Conservation (phyloP, 2,113 vertebrate species). For the Alouatta palliata region DNA sequence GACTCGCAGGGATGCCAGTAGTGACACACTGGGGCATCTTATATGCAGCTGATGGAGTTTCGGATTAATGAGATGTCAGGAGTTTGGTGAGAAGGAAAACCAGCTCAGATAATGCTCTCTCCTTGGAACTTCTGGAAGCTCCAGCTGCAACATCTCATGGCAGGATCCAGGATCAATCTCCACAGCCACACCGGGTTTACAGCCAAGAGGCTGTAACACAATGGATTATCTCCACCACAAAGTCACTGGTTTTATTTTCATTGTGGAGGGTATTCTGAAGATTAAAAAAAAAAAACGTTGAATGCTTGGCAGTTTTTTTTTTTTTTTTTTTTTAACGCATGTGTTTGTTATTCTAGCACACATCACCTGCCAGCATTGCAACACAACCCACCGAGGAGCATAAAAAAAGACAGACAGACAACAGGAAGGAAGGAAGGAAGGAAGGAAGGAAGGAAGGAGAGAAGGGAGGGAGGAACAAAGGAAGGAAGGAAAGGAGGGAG, state of each 20-base stretch:
- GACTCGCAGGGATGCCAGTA: background rate
- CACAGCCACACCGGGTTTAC: background rate
- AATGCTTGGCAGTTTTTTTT: background rate
- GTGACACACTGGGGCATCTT: background rate
- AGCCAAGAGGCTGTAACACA: too few relatives aligned
- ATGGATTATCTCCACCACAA: background rate
- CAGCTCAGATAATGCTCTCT: background rate
- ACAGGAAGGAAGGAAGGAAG: too few relatives aligned
- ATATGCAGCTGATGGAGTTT: background rate
- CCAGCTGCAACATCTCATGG: background rate
- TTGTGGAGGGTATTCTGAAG: background rate
- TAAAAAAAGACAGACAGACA: background rate
- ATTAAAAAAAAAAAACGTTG: background rate
- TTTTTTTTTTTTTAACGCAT: background rate
- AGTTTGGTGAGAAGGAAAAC: background rate
- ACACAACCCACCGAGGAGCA: background rate
- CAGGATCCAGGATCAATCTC: background rate
- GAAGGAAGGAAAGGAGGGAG: too few relatives aligned
- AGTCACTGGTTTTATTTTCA: background rate
- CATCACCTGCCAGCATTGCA: background rate
- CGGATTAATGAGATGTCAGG: background rate
- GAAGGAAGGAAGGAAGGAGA: background rate
- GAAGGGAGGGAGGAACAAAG: too few relatives aligned
- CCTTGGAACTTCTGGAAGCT: background rate
- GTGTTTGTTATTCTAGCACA: constrained; percentile 6